Conservation (phyloP, 2,888 invertebrate species). For the Mimachlamys varia region DNA sequence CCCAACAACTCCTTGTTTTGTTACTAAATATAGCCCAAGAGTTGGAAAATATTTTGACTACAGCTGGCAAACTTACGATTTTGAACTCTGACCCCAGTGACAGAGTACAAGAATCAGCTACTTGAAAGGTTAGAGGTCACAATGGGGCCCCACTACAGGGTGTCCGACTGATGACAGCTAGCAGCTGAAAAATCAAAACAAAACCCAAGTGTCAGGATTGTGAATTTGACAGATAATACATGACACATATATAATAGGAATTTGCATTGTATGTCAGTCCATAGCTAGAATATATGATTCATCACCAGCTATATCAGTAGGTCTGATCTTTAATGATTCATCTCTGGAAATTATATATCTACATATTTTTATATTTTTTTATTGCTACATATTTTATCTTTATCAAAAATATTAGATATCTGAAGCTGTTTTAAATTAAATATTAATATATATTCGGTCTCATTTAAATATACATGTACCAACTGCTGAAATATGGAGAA, state of each 20-base stretch:
- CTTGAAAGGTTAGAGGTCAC: neutral
- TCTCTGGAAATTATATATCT: neutral
- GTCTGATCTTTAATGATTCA: neutral
- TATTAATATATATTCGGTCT: no score
- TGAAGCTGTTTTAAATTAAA: no score
- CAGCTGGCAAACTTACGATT: conserved; percentile 7
- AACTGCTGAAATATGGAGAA: no score
- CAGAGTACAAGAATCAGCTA: neutral
- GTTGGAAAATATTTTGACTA: conserved; percentile 17
- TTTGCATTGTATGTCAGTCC: neutral
- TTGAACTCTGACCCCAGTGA: conserved; percentile 22
- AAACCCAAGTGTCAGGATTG: neutral
- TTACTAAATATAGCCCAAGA: conserved; percentile 6
- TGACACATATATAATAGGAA: neutral
- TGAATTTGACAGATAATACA: neutral
- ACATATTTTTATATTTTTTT: neutral
- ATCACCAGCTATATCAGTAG: neutral
- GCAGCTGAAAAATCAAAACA: conserved; percentile 26
- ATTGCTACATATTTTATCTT: no score
- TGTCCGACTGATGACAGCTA: neutral
- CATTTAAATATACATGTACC: no score
- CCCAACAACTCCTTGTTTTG: conserved; percentile 29
- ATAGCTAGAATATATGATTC: neutral
- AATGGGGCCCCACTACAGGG: neutral
- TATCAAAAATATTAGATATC: no score